These are phyloP conservation scores for Priapulus caudatus DNA, from an alignment of 2,888 invertebrate genomes.

Conservation along the genomic window DNA sequence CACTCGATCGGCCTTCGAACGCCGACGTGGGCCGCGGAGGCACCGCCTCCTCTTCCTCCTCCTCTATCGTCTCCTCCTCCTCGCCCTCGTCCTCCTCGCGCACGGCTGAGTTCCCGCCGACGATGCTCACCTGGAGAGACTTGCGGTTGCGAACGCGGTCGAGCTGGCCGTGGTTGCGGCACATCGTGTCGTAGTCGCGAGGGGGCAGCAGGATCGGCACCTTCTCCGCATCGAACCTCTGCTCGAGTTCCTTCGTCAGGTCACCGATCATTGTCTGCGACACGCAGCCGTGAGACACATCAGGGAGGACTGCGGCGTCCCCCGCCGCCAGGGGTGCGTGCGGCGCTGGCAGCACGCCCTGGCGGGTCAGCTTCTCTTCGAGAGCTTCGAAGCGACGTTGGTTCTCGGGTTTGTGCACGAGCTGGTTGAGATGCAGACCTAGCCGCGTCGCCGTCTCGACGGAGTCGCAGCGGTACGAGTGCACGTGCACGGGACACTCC, in stretches of 20 bases:
- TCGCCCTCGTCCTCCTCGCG: neutral
- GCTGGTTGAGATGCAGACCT: constrained; percentile 65
- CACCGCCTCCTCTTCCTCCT: too few relatives aligned
- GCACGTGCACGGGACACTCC: constrained; percentile 85
- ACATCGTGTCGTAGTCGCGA: constrained; percentile 84
- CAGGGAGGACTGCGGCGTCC: constrained; percentile 17
- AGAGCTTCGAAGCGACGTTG: constrained; percentile 71
- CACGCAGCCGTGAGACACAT: constrained; percentile 38
- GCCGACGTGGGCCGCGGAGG: too few relatives aligned
- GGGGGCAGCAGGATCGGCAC: constrained; percentile 76
- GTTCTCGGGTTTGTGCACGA: constrained; percentile 69
- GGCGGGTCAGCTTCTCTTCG: constrained; percentile 47
- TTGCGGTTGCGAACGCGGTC: constrained; percentile 46
- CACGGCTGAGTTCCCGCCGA: neutral
- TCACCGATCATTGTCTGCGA: neutral
- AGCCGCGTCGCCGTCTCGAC: constrained; percentile 80
- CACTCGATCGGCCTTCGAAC: too few relatives aligned
- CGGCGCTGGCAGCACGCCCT: constrained; percentile 22
- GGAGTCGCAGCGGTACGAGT: constrained; percentile 86
- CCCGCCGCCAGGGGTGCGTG: constrained; percentile 34
- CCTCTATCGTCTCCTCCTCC: too few relatives aligned
- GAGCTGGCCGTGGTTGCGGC: constrained; percentile 60
- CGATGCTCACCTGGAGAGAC: neutral
- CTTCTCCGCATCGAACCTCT: too few relatives aligned
- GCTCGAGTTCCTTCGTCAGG: constrained; percentile 4